A percentile compares a stretch with the other conserved stretches of the same genome.
Conservation (phyloP, 2,797 vertebrate genomes). For the Toxotes lorentzi region DNA sequence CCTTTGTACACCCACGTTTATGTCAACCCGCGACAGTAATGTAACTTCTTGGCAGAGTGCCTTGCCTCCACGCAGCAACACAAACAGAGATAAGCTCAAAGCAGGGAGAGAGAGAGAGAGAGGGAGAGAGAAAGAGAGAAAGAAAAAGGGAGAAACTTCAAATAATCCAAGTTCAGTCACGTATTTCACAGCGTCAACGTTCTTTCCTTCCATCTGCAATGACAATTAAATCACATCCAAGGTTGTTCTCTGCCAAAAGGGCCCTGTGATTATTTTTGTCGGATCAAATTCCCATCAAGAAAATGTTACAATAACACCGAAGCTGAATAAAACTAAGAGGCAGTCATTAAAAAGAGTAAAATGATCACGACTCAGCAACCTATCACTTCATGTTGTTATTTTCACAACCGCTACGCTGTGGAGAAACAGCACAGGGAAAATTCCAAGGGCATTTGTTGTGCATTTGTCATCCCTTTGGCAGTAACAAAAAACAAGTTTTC, state of each 20-base stretch:
- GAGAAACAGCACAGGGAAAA: constrained; percentile 69
- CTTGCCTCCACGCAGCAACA: constrained; percentile 73
- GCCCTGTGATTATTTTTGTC: constrained; percentile 75
- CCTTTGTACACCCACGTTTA: constrained; percentile 82
- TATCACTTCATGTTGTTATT: constrained; percentile 76
- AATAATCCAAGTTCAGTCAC: constrained; percentile 77
- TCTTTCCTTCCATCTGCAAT: constrained; percentile 74
- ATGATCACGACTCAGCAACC: constrained; percentile 72
- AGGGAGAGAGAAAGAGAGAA: constrained; percentile 31
- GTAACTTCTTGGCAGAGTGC: constrained; percentile 80
- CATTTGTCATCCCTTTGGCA: constrained; percentile 77
- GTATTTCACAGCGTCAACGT: constrained; percentile 76
- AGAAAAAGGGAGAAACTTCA: constrained; percentile 66
- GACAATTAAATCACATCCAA: constrained; percentile 81
- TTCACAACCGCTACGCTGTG: constrained; percentile 58
- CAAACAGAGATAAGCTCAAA: constrained; percentile 81
- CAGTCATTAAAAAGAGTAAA: constrained; percentile 77
- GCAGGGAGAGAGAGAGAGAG: constrained; percentile 40
- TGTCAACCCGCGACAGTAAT: constrained; percentile 79
- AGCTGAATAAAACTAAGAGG: constrained; percentile 71
- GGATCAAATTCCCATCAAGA: constrained; percentile 77
- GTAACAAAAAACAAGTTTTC: constrained; percentile 65
- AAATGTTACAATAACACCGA: constrained; percentile 69
- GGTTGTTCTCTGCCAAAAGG: constrained; percentile 76
- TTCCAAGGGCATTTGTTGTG: constrained; percentile 78